Percentiles rank a stretch among this genome's conserved stretches.
These are phyloP conservation scores for Trachymyrmex cornetzi DNA, from an alignment of 1,140 invertebrate genomes.

Conservation along the genomic window DNA sequence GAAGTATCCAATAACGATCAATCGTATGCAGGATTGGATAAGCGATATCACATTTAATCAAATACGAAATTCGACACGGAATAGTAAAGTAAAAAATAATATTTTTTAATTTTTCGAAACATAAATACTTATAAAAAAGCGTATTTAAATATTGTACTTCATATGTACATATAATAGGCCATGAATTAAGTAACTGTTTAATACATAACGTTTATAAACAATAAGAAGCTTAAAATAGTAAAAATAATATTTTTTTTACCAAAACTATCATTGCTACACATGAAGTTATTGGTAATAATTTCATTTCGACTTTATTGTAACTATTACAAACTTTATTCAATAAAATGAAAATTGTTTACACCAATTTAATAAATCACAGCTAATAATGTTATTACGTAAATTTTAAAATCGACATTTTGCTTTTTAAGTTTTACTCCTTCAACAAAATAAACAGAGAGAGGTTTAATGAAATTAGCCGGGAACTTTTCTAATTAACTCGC, in stretches of 20 bases:
- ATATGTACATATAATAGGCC: too few relatives aligned
- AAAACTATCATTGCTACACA: too few relatives aligned
- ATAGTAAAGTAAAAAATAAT: background rate
- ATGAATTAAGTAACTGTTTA: too few relatives aligned
- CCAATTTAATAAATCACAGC: background rate
- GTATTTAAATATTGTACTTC: too few relatives aligned
- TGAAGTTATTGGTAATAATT: background rate
- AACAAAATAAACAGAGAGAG: conserved; percentile 31
- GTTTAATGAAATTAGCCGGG: conserved; percentile 62
- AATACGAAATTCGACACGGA: conserved; percentile 25
- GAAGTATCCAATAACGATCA: conserved; percentile 11
- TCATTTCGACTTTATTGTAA: background rate
- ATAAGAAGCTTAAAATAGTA: too few relatives aligned
- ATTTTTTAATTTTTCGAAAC: conserved; percentile 20
- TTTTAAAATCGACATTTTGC: conserved; percentile 22
- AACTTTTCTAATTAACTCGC: conserved; percentile 65
- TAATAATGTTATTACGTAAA: conserved; percentile 4
- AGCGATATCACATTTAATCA: conserved; percentile 33
- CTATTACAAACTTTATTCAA: background rate
- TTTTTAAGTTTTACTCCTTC: conserved; percentile 6
- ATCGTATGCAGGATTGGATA: background rate
- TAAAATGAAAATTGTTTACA: conserved; percentile 1
- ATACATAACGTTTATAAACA: too few relatives aligned
- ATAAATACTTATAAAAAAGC: background rate
- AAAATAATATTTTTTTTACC: too few relatives aligned